These are phyloP conservation scores for Holacanthus passer DNA, from an alignment of 2,113 vertebrate genomes.

Conservation along the genomic window DNA sequence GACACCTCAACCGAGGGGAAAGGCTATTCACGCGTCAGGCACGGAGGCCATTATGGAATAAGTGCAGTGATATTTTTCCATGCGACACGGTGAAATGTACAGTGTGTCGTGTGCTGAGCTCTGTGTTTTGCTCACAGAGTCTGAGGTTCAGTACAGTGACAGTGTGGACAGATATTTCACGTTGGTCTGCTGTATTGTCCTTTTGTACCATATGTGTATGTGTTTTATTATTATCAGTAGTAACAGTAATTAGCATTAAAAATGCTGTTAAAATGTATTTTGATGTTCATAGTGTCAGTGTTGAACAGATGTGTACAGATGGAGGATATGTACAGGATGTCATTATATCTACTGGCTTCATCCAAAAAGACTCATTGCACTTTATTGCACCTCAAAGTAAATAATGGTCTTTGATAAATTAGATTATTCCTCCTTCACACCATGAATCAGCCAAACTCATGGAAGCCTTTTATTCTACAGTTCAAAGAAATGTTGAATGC, in stretches of 20 bases:
- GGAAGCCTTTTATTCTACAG: background rate
- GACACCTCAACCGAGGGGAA: background rate
- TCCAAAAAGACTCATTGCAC: background rate
- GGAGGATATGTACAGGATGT: background rate
- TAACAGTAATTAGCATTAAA: background rate
- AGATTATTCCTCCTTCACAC: background rate
- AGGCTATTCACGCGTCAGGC: constrained; percentile 15
- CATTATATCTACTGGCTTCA: background rate
- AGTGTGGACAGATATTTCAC: background rate
- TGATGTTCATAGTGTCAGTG: background rate
- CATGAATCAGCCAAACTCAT: background rate
- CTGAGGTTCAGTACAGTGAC: constrained; percentile 6
- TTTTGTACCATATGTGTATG: background rate
- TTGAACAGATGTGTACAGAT: background rate
- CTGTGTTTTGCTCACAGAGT: background rate
- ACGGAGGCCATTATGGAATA: constrained; percentile 17
- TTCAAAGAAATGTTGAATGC: background rate
- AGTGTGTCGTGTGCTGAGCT: background rate
- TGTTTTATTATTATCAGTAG: background rate
- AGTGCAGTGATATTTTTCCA: constrained; percentile 5
- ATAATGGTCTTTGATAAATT: background rate
- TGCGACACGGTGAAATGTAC: background rate
- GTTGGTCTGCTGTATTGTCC: background rate
- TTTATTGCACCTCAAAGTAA: background rate
- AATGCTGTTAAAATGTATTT: background rate